Conservation (phyloP, 2,797 vertebrate species). For the Sebastes glaucus region DNA sequence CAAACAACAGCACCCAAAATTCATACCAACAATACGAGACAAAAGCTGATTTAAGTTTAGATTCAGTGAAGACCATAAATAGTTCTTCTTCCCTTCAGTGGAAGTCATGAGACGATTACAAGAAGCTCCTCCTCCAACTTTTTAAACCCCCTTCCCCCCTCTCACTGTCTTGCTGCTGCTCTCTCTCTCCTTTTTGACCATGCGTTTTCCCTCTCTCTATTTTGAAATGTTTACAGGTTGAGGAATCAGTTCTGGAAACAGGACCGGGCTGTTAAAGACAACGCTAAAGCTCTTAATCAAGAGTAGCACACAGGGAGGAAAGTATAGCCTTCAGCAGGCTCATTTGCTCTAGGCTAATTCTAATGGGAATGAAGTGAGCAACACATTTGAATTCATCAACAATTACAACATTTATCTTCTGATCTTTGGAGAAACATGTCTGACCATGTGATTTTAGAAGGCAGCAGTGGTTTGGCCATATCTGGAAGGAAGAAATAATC, state of each 20-base stretch:
- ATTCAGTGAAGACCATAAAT: slow-evolving; percentile 12
- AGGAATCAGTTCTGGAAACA: slow-evolving; percentile 53
- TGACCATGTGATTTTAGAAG: slow-evolving; percentile 27
- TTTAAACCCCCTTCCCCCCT: slow-evolving; percentile 33
- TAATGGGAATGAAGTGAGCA: not conserved
- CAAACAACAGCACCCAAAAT: slow-evolving; percentile 53
- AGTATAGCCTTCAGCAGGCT: not conserved
- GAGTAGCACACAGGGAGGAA: not conserved
- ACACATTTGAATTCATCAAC: slow-evolving; percentile 11
- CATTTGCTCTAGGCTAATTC: not conserved
- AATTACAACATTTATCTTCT: slow-evolving; percentile 13
- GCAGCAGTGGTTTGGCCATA: slow-evolving; percentile 12
- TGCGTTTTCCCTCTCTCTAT: slow-evolving; percentile 29
- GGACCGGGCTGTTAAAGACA: slow-evolving; percentile 38
- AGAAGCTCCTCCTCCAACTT: slow-evolving; percentile 65
- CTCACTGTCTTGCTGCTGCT: slow-evolving; percentile 30
- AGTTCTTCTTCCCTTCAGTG: slow-evolving; percentile 49
- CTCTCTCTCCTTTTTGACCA: slow-evolving; percentile 27
- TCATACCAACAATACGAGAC: slow-evolving; percentile 5
- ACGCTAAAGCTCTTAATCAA: slow-evolving; percentile 26
- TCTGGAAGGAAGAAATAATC: slow-evolving; percentile 27
- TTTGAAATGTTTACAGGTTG: slow-evolving; percentile 75
- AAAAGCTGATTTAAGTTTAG: slow-evolving; percentile 21
- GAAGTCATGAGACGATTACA: slow-evolving; percentile 63
- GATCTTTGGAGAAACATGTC: slow-evolving; percentile 15